These are phyloP conservation scores for Nymphicus hollandicus DNA, from an alignment of 2,113 vertebrate species.

Conservation along the genomic window DNA sequence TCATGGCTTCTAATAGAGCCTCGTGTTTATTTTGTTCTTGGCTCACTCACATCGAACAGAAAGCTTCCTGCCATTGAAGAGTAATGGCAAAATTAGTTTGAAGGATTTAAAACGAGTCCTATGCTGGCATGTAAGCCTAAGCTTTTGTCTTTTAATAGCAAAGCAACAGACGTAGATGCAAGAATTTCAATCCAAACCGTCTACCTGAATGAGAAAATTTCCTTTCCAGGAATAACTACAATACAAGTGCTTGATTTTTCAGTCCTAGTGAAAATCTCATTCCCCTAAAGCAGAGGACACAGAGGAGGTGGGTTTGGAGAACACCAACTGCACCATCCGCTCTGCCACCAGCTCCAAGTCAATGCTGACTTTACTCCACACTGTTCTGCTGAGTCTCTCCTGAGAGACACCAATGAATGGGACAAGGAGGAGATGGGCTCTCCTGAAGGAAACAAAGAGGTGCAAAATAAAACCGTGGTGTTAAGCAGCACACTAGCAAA, in stretches of 20 bases:
- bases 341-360: not conserved
- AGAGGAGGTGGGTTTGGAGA: not conserved
- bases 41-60: not conserved
- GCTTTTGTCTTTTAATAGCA: not conserved
- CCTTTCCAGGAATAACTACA: not conserved
- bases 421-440: not conserved
- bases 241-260: not conserved
- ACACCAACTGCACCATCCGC: not conserved
- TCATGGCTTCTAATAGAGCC: not conserved
- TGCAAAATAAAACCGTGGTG: not conserved
- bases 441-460: not conserved
- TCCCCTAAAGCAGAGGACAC: not conserved
- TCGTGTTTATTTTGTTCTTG: not conserved
- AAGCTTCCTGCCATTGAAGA: not conserved
- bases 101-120: not conserved
- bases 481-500: not conserved
- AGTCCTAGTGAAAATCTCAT: not conserved
- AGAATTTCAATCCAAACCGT: not conserved
- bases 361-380: not conserved
- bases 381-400: not conserved
- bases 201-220: not conserved
- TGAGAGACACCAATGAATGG: accelerated
- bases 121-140: not conserved
- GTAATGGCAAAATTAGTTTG: not conserved
- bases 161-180: not conserved